Conservation (phyloP, 2,888 invertebrate genomes). For the Tinea pellionella region DNA sequence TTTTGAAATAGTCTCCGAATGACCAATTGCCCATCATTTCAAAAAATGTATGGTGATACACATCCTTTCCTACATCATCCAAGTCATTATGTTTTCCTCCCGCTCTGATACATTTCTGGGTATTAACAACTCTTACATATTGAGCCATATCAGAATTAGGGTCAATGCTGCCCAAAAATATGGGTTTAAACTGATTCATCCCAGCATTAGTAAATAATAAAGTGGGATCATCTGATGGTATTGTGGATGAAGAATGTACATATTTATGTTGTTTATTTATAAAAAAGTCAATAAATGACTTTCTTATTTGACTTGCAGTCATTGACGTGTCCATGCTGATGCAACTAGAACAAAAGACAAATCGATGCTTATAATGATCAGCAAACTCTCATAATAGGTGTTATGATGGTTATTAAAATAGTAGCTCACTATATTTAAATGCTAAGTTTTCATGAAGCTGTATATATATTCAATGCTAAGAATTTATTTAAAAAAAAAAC, state of each 20-base stretch:
- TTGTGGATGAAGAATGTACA: conserved; percentile 97
- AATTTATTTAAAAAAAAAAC: too few species aligned
- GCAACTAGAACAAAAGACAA: conserved; percentile 15
- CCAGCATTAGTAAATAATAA: conserved; percentile 98
- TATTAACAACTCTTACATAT: conserved; percentile 89
- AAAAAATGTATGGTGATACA: conserved; percentile 99
- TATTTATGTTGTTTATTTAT: conserved; percentile 89
- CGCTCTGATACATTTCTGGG: conserved; percentile 98
- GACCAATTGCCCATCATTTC: conserved; percentile 99
- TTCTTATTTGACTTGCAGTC: conserved; percentile 84
- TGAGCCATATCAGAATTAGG: conserved; percentile 96
- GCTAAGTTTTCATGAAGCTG: too few species aligned
- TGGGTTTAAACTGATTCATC: conserved; percentile 99
- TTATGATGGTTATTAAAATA: too few species aligned
- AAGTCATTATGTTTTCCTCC: conserved; percentile 99
- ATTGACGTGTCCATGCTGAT: conserved; percentile 65
- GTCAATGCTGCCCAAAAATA: conserved; percentile 95
- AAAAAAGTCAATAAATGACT: conserved; percentile 91
- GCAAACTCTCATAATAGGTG: background rate
- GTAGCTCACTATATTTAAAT: too few species aligned
- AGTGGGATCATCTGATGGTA: conserved; percentile 98
- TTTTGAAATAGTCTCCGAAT: conserved; percentile 99
- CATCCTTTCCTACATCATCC: conserved; percentile 99
- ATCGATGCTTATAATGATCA: background rate
- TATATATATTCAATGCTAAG: too few species aligned